A percentile compares a stretch with the other conserved stretches of the same genome.
These are phyloP conservation scores for Atrina japonica DNA, from an alignment of 2,888 invertebrate genomes.

Conservation along the genomic window DNA sequence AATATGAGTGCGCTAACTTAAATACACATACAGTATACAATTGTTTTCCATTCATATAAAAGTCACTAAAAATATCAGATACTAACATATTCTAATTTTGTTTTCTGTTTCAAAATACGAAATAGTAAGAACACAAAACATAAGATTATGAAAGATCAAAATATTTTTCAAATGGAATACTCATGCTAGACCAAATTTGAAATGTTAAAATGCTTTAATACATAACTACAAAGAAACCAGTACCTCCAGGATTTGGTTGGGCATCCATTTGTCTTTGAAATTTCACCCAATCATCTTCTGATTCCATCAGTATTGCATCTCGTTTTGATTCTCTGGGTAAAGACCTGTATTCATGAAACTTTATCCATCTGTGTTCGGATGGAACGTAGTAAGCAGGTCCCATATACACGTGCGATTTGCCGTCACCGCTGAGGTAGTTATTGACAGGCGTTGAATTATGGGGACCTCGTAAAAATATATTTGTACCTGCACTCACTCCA, in stretches of 20 bases:
- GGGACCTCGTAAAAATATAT: constrained; percentile 65
- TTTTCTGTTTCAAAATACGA: no score
- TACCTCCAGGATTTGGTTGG: constrained; percentile 57
- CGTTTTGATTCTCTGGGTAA: constrained; percentile 61
- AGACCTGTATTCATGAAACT: constrained; percentile 61
- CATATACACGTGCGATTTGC: constrained; percentile 68
- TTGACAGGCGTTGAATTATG: constrained; percentile 68
- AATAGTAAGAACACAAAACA: no score
- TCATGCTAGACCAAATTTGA: no score
- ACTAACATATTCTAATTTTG: no score
- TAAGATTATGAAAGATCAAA: no score
- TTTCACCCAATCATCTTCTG: constrained; percentile 67
- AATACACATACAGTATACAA: no score
- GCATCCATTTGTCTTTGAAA: constrained; percentile 58
- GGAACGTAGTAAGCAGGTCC: constrained; percentile 72
- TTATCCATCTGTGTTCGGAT: constrained; percentile 68
- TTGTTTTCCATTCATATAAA: no score
- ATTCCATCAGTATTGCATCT: constrained; percentile 70
- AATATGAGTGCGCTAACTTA: no score
- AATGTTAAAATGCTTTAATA: no score
- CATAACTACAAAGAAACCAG: no score
- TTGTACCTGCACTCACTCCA: constrained; percentile 65
- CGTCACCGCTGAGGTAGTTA: constrained; percentile 73
- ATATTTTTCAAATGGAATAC: no score
- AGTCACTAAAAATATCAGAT: no score